phyloP scores from a whole-genome alignment of 2,888 invertebrate genomes.

The Pseudoips prasinana region DNA sequence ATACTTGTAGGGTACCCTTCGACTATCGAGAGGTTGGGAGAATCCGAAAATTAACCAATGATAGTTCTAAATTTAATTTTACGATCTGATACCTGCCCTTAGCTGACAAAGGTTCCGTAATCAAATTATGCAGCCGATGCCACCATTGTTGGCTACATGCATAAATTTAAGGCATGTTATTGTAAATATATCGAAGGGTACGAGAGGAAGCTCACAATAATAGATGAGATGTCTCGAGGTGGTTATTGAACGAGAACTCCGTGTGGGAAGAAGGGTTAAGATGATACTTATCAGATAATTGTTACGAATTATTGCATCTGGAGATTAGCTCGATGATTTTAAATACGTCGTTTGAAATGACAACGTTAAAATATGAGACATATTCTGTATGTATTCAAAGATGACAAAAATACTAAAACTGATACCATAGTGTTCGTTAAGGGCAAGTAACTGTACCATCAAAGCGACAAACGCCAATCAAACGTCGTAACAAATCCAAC shows the following conservation, averaged over 20 bases:
- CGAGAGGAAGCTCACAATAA: constrained; percentile 61
- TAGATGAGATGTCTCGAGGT: constrained; percentile 64
- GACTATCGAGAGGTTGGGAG: constrained; percentile 62
- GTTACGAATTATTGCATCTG: constrained; percentile 72
- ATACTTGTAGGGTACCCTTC: constrained; percentile 59
- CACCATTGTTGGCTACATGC: constrained; percentile 73
- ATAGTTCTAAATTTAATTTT: constrained; percentile 80
- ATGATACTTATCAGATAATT: constrained; percentile 79
- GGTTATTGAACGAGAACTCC: constrained; percentile 61
- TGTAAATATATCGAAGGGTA: constrained; percentile 71
- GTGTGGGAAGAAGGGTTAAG: constrained; percentile 78
- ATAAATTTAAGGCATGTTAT: constrained; percentile 75
- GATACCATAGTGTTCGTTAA: constrained; percentile 32
- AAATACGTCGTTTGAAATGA: constrained; percentile 14
- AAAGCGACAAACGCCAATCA: constrained; percentile 63
- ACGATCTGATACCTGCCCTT: constrained; percentile 77
- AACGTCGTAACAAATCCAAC: constrained; percentile 62
- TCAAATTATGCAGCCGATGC: constrained; percentile 80
- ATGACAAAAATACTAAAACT: constrained; percentile 9
- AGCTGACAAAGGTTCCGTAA: constrained; percentile 72
- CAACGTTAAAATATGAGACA: constrained; percentile 22
- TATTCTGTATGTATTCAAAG: constrained; percentile 11
- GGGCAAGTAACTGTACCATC: constrained; percentile 56
- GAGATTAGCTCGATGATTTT: constrained; percentile 40
- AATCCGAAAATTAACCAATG: constrained; percentile 80